Base-by-base conservation (phyloP, 2,888 invertebrate species). In the Diachrysia chrysitis region DNA sequence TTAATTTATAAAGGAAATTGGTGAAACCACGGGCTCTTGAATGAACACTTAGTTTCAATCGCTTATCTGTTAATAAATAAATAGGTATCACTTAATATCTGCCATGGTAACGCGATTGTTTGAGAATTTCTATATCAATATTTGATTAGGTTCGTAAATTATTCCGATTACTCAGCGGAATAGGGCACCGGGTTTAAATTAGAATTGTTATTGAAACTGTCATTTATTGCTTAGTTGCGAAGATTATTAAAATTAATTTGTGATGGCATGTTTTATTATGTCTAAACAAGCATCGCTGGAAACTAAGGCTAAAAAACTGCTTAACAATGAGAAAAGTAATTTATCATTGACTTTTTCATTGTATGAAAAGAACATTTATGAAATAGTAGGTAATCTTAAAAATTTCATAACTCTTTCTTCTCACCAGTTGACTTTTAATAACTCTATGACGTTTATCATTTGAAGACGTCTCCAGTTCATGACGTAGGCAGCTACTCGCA, bases 1-100 rank as follows among this genome's bases (percentile, higher is more conserved):
- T 77, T 80, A 76, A 82, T 78, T 79, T 58, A 23, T 42, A 73
- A 10, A 12, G 70, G 67, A 79, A 77, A 77, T 74, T 79, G 69
- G 62, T 25, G 60, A 69, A 75, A 74, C 73, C 72, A 58, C 69
- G 66, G 62, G 23, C 76, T 64, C 70, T 74, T 68, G 62, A 69
- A 69, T 56, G 69, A 54, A 58, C 71, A 68, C 67, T 82, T 71
- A 75, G 70, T 73, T 71, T 66, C 68, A 80, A 79, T 80, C 69
- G 69, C 53, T 66, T 59, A 55, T 19, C 63, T 71, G 56, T 66
- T 80, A 73, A 77, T 73, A 68, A 70, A 71, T 73, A 73, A 75
- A 74, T 74, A 77, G 62, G 58, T 53, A 19, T 67, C 58, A 46
- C 48, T 66, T 63, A 66, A 65, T 71, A 66, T 55, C 55, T 71